Percentiles rank a stretch among this genome's conserved stretches.
Conservation (phyloP, 1,140 invertebrate genomes). For the Lucilia sericata region DNA sequence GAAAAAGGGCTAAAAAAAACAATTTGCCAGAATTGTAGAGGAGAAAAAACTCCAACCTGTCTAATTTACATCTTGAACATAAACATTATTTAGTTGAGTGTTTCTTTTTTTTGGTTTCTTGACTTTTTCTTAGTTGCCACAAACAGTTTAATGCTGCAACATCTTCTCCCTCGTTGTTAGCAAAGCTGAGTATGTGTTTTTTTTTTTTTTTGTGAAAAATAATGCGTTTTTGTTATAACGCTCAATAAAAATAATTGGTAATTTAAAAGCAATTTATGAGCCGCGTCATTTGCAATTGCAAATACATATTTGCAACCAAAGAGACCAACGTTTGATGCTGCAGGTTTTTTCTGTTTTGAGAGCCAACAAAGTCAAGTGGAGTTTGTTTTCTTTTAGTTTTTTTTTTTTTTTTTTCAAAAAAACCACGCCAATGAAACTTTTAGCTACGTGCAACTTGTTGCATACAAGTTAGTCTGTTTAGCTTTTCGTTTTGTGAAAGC, state of each 20-base stretch:
- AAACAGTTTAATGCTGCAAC: not conserved
- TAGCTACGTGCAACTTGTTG: slow-evolving; percentile 2
- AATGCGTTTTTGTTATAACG: slow-evolving; percentile 33
- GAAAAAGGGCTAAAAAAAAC: not conserved
- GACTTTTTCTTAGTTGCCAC: not conserved
- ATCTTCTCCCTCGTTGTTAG: not conserved
- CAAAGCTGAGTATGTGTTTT: not conserved
- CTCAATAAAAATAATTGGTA: slow-evolving; percentile 39
- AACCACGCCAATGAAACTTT: too few species aligned
- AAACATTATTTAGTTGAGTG: slow-evolving; percentile 34
- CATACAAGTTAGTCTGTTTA: not conserved
- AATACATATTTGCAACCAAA: not conserved
- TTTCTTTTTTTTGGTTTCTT: not conserved
- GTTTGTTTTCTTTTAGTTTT: not conserved
- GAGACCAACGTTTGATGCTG: not conserved
- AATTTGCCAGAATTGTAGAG: not conserved
- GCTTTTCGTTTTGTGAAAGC: slow-evolving; percentile 31
- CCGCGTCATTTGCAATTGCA: slow-evolving; percentile 24
- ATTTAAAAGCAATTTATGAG: slow-evolving; percentile 42
- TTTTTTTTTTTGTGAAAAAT: not conserved
- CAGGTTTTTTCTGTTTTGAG: not conserved
- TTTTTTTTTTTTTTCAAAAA: too few species aligned
- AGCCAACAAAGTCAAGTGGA: not conserved
- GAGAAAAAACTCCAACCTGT: not conserved
- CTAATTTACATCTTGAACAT: slow-evolving; percentile 38